These are phyloP conservation scores for Pimpla rufipes DNA, from an alignment of 2,888 invertebrate genomes.

Conservation along the genomic window DNA sequence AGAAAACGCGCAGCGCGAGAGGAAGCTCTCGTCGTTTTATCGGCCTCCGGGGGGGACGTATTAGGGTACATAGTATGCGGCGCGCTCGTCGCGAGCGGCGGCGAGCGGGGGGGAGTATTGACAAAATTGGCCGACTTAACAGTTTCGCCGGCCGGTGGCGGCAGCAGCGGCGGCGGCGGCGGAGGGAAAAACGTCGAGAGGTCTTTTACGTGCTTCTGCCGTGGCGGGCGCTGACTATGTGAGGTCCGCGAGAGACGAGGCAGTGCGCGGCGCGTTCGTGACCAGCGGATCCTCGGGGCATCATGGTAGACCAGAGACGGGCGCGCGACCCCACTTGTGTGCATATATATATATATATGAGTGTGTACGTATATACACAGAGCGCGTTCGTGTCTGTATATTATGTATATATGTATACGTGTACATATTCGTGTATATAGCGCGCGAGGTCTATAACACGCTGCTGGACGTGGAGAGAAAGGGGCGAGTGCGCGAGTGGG, in stretches of 20 bases:
- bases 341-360: neutral
- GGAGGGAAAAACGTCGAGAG: conserved; percentile 10
- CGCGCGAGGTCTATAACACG: conserved; percentile 38
- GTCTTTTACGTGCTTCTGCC: conserved; percentile 61
- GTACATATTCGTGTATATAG: neutral
- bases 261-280: conserved; percentile 74
- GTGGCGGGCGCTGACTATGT: conserved; percentile 72
- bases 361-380: neutral
- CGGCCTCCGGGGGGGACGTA: conserved; percentile 26
- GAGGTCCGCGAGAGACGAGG: conserved; percentile 72
- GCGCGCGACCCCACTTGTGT: conserved; percentile 56
- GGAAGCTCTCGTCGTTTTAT: conserved; percentile 17
- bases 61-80: conserved; percentile 47
- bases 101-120: conserved; percentile 16
- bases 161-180: neutral
- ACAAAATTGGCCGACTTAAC: conserved; percentile 52
- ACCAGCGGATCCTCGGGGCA: conserved; percentile 69
- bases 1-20: conserved; percentile 9
- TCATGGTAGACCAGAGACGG: conserved; percentile 58
- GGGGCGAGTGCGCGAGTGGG: conserved; percentile 74
- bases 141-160: neutral
- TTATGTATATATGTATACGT: conserved; percentile 6
- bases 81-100: no score
- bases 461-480: conserved; percentile 69
- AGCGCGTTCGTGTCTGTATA: no score